Evolutionary conservation across 2,113 vertebrate genomes (phyloP), one percentile per base, ranked within the genome.

Genomic region (Pteronura brasiliensis): DNA sequence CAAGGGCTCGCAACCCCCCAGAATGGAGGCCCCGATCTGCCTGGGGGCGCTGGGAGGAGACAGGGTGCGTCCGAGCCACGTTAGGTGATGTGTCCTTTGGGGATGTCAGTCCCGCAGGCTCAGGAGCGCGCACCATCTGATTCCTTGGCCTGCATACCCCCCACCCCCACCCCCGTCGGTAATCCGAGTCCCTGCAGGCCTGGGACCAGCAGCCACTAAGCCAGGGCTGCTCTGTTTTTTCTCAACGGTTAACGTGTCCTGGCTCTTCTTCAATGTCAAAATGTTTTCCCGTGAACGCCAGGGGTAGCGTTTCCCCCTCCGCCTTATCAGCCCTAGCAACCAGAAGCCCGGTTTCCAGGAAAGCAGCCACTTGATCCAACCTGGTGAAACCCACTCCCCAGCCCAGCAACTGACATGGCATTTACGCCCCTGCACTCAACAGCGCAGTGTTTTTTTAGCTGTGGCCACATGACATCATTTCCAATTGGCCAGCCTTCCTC

Each of bases 261-360:
- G 89, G 93, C 0, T 0, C 93, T 52, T 97, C 97, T 90, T 93
- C 96, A 61, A 36, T 49, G 57, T 95, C 21, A 6, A 95, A 95
- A 36, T n/a, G 74, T 84, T 97, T 92, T 97, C 97, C 96, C 96
- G 55, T 80, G 96, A 94, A 93, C 6, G 0, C 15, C 29, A 0
- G 14, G 76, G 55, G 90, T 95, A 97, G 97, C 5, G 1, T 94
- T 96, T 89, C 47, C 85, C 87, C 96, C 63, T 31, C 96, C 76
- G 77, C 95, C 96, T 97, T 97, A 98, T 96, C 98, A 91, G 95
- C 85, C 17, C 47, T 72, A 97, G 97, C 97, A 98, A 95, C 85
- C 23, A 97, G 97, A 97, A 98, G 97, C 98, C 98, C 76, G 61
- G 98, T 96, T 98, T 98, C 98, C 14, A 63, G 98, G 98, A 98